These are phyloP conservation scores for Malurus cyaneus DNA, from an alignment of 2,113 vertebrate genomes.

Conservation along the genomic window DNA sequence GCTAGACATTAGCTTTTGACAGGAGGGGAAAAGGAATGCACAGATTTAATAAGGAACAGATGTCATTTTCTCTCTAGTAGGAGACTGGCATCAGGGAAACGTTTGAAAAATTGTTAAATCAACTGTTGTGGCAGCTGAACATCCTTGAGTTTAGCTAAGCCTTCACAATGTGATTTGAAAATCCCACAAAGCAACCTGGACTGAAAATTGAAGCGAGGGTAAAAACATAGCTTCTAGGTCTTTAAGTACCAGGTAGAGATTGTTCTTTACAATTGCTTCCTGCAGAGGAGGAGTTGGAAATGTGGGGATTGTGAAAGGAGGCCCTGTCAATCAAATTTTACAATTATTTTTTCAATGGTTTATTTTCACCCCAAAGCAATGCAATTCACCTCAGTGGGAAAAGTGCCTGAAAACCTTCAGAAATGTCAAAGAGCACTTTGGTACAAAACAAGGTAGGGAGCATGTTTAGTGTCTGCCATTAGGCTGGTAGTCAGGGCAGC, in stretches of 20 bases:
- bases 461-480: background rate
- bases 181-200: conserved; percentile 29
- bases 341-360: conserved; percentile 32
- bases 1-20: background rate
- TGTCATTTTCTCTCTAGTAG: conserved; percentile 2
- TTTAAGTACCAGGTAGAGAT: conserved; percentile 16
- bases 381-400: conserved; percentile 23
- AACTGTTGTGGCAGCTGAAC: conserved; percentile 30
- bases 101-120: conserved; percentile 36
- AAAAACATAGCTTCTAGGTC: conserved; percentile 38
- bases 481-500: conserved; percentile 1
- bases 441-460: background rate
- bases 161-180: conserved; percentile 33
- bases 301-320: background rate
- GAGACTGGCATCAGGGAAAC: background rate
- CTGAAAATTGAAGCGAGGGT: conserved; percentile 27
- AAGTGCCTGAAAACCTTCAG: conserved; percentile 28
- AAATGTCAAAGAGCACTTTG: conserved; percentile 19
- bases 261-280: conserved; percentile 53
- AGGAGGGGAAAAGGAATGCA: background rate
- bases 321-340: conserved; percentile 46
- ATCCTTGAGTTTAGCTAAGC: conserved; percentile 31
- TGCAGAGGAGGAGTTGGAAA: conserved; percentile 27
- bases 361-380: conserved; percentile 50
- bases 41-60: background rate